Evolutionary conservation across 2,797 vertebrate species (phyloP).

Genomic region (Sebastes goodei): DNA sequence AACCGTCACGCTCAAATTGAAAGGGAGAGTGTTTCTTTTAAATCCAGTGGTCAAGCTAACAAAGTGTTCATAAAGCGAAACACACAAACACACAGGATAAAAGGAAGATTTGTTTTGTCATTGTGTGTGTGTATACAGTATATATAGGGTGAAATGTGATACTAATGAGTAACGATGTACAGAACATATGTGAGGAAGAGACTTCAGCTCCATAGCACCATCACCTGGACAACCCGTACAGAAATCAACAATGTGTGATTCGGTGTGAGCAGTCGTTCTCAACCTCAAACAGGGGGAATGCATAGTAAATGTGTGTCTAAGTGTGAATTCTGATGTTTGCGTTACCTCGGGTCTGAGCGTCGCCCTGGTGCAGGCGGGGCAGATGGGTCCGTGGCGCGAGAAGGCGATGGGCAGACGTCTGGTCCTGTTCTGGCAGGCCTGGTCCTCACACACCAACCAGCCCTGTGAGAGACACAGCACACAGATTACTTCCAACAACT

Average conservation of each 20-base stretch:
- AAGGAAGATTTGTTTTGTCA: background rate
- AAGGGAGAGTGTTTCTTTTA: slow-evolving; percentile 70
- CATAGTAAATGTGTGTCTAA: background rate
- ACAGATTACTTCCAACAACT: background rate
- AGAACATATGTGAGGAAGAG: slow-evolving; percentile 7
- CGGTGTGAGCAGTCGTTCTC: background rate
- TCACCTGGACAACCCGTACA: slow-evolving; percentile 78
- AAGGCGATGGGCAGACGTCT: slow-evolving; percentile 90
- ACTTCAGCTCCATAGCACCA: slow-evolving; percentile 84
- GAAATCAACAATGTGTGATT: background rate
- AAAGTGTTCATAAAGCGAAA: slow-evolving; percentile 63
- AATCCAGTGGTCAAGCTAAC: slow-evolving; percentile 77
- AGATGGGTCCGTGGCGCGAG: slow-evolving; percentile 91
- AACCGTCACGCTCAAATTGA: slow-evolving; percentile 67
- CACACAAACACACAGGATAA: background rate
- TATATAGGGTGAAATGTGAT: slow-evolving; percentile 47
- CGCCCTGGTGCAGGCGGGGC: slow-evolving; percentile 89
- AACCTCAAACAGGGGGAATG: background rate
- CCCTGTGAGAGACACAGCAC: slow-evolving; percentile 76
- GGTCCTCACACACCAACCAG: slow-evolving; percentile 95
- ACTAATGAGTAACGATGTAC: slow-evolving; percentile 50
- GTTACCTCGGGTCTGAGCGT: slow-evolving; percentile 91
- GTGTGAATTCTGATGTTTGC: background rate
- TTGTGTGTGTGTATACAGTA: background rate
- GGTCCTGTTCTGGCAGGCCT: slow-evolving; percentile 89